A percentile compares a stretch with the other conserved stretches of the same genome.
Evolutionary conservation across 2,797 vertebrate genomes (phyloP).

Genomic region (Chloroceryle inda): DNA sequence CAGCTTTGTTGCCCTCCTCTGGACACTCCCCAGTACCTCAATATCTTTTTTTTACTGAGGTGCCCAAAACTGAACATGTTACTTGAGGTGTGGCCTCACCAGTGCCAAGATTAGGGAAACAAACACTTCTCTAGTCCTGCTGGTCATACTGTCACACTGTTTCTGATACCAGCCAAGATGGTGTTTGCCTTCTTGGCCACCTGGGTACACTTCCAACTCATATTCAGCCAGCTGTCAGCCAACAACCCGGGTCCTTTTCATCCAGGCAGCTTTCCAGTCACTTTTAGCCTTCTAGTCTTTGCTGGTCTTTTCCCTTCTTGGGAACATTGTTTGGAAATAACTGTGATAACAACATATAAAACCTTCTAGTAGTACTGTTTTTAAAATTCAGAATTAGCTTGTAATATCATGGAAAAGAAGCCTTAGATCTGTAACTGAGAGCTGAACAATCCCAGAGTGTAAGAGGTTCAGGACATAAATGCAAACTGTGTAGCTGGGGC

Average conservation of each 20-base stretch:
- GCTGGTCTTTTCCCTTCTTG: not conserved
- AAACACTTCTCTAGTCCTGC: not conserved
- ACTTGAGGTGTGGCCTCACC: rapidly evolving
- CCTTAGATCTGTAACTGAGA: not conserved
- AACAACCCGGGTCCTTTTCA: not conserved
- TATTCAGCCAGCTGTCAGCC: not conserved
- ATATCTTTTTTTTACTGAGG: not conserved
- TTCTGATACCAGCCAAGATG: not conserved
- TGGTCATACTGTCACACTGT: not conserved
- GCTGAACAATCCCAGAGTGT: not conserved
- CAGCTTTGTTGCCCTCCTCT: rapidly evolving
- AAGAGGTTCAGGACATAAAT: not conserved
- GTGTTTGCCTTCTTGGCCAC: not conserved
- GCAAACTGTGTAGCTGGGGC: not conserved
- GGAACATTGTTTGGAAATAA: not conserved
- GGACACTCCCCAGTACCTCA: rapidly evolving
- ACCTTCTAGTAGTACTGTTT: not conserved
- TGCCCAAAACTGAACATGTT: not conserved
- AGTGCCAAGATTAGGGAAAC: rapidly evolving
- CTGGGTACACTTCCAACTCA: not conserved
- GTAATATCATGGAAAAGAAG: not conserved
- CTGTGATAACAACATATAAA: not conserved
- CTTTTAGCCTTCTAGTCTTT: not conserved
- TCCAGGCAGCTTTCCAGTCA: not conserved
- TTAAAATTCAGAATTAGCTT: not conserved